Evolutionary conservation across 2,113 vertebrate genomes (phyloP).

Genomic region (Protobothrops flavoviridis): DNA sequence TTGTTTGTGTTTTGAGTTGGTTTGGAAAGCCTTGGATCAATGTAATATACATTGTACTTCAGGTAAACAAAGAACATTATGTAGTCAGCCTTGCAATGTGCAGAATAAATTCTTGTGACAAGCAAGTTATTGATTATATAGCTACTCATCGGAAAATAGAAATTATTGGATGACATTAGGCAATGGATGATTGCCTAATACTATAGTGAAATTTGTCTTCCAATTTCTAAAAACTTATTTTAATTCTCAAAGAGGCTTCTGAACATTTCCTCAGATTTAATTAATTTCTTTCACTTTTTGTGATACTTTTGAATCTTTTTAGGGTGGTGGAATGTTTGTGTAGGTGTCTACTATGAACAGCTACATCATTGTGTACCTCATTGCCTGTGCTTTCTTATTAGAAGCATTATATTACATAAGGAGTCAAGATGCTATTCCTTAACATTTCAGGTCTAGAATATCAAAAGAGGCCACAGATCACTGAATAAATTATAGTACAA

Average conservation of each 20-base stretch:
- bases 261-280: neutral
- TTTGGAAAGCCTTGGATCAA: neutral
- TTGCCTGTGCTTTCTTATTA: neutral
- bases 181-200: neutral
- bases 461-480: neutral
- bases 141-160: neutral
- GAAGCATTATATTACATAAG: neutral
- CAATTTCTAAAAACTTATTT: neutral
- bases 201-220: neutral
- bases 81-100: neutral
- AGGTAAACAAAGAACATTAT: neutral
- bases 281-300: neutral
- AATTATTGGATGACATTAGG: neutral
- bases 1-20: neutral
- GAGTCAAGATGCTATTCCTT: neutral
- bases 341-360: neutral
- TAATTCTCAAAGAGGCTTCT: neutral
- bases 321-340: neutral
- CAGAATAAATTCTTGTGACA: neutral
- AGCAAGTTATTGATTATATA: neutral
- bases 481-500: neutral
- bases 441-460: neutral
- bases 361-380: neutral
- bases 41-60: neutral
- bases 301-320: neutral